Percentiles rank a stretch among this genome's conserved stretches.
Evolutionary conservation across 2,113 vertebrate species (phyloP).

Genomic region (Poeciliopsis turrubarensis): DNA sequence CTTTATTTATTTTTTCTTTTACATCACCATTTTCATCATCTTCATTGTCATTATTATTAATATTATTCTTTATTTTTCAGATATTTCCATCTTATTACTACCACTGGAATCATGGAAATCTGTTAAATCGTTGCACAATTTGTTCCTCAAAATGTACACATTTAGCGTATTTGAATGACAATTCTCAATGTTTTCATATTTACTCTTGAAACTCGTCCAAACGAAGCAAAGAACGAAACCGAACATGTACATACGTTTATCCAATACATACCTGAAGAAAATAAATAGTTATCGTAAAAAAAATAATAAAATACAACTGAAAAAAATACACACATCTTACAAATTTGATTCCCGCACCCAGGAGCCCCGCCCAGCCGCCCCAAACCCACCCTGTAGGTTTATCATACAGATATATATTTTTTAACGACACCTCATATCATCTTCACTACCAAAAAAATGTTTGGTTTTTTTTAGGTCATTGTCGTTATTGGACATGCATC

Average conservation of each 20-base stretch:
- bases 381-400: conserved; percentile 61
- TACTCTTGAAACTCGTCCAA: conserved; percentile 79
- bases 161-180: conserved; percentile 77
- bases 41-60: conserved; percentile 26
- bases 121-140: conserved; percentile 78
- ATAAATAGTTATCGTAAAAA: conserved; percentile 85
- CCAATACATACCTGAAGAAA: conserved; percentile 83
- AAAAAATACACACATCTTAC: conserved; percentile 86
- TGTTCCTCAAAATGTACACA: conserved; percentile 79
- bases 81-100: conserved; percentile 68
- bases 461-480: conserved; percentile 57
- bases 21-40: conserved; percentile 64
- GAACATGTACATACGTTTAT: conserved; percentile 82
- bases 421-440: conserved; percentile 72
- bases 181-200: conserved; percentile 74
- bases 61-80: conserved; percentile 69
- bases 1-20: conserved; percentile 70
- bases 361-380: conserved; percentile 55
- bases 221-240: conserved; percentile 76
- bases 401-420: conserved; percentile 76
- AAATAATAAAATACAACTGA: conserved; percentile 83
- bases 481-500: conserved; percentile 83
- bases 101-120: conserved; percentile 74
- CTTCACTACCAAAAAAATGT: conserved; percentile 65
- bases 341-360: conserved; percentile 77